Percentiles rank a stretch among this genome's conserved stretches.
These are phyloP conservation scores for Polia nebulosa DNA, from an alignment of 2,888 invertebrate species.

Conservation along the genomic window DNA sequence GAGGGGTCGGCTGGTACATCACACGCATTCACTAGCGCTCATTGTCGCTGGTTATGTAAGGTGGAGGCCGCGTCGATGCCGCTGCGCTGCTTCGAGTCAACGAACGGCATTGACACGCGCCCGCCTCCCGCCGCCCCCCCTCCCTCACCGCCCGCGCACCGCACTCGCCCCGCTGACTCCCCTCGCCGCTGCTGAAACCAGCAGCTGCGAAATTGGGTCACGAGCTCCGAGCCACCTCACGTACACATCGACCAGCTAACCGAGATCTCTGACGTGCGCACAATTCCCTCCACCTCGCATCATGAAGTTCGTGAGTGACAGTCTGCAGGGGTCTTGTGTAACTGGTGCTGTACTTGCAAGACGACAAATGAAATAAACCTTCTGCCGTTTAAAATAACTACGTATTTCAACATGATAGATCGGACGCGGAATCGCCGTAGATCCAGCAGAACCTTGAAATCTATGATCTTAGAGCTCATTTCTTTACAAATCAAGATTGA, in stretches of 20 bases:
- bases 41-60: constrained; percentile 91
- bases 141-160: constrained; percentile 70
- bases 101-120: constrained; percentile 91
- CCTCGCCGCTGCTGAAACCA: constrained; percentile 89
- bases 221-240: constrained; percentile 87
- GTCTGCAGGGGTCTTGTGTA: constrained; percentile 61
- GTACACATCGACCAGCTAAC: constrained; percentile 80
- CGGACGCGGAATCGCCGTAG: constrained; percentile 77
- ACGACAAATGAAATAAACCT: constrained; percentile 84
- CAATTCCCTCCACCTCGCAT: constrained; percentile 55
- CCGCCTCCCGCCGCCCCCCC: constrained; percentile 77
- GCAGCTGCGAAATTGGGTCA: constrained; percentile 91
- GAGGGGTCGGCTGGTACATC: constrained; percentile 78
- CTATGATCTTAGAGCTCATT: constrained; percentile 58
- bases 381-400: constrained; percentile 83
- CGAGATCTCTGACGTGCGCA: constrained; percentile 77
- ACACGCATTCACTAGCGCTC: constrained; percentile 85
- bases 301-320: constrained; percentile 50
- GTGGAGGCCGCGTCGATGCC: constrained; percentile 89
- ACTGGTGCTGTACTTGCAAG: constrained; percentile 78
- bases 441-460: constrained; percentile 70
- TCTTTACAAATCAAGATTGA: constrained; percentile 35
- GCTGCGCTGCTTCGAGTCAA: constrained; percentile 89
- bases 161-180: constrained; percentile 73
- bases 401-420: constrained; percentile 77